These are phyloP conservation scores for Mesochorus sp. DNA, from an alignment of 2,888 invertebrate species.

Conservation along the genomic window DNA sequence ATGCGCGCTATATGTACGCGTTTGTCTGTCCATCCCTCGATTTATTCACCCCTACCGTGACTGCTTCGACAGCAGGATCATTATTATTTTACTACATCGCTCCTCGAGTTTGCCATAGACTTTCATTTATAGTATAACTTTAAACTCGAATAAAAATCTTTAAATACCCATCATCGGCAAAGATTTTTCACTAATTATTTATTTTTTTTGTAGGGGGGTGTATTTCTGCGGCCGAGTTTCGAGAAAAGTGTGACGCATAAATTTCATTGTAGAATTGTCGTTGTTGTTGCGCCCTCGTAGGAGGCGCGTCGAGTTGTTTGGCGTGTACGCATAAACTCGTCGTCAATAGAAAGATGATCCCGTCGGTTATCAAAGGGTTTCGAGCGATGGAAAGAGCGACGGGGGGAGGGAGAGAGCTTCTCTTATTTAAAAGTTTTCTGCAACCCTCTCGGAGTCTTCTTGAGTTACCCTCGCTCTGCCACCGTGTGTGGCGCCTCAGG, in stretches of 20 bases:
- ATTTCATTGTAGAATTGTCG: constrained; percentile 64
- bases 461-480: constrained; percentile 76
- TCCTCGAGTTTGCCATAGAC: background rate
- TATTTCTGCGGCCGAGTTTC: constrained; percentile 21
- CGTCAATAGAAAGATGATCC: constrained; percentile 80
- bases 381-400: constrained; percentile 12
- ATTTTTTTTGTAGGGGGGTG: background rate
- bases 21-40: background rate
- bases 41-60: constrained; percentile 42
- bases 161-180: background rate
- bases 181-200: background rate
- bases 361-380: constrained; percentile 65
- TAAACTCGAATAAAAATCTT: background rate
- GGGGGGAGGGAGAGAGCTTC: constrained; percentile 26
- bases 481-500: constrained; percentile 81
- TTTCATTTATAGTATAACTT: constrained; percentile 16
- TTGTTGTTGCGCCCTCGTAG: constrained; percentile 34
- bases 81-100: constrained; percentile 24
- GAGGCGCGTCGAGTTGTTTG: too few relatives aligned
- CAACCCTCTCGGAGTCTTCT: constrained; percentile 69
- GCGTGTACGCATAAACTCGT: constrained; percentile 13
- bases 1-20: constrained; percentile 24
- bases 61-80: constrained; percentile 52
- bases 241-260: constrained; percentile 49
- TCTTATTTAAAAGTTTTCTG: too few relatives aligned